Base-by-base conservation (phyloP, 2,797 vertebrate species). In the Sebastiscus albofasciatus region DNA sequence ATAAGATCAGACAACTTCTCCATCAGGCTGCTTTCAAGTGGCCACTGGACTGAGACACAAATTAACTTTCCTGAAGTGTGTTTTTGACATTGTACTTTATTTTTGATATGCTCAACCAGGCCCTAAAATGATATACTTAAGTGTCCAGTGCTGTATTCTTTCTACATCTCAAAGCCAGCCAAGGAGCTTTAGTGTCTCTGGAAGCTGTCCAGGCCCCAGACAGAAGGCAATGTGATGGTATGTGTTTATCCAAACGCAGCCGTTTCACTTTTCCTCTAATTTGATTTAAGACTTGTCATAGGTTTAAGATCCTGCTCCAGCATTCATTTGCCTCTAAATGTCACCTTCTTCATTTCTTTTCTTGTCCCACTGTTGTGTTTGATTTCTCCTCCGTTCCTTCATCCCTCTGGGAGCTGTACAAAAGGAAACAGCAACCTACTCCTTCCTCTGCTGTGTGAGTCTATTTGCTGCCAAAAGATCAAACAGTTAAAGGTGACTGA, bases 201-300 rank as follows among this genome's bases (percentile, higher is more conserved):
- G 93, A 92, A 72, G 76, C 80, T 69, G 83, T 94, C 92, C 93
- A 94, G 69, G 20, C 87, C 70, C 72, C 79, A 90, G 86, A 85
- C 79, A 80, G 72, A 87, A 88, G 72, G 81, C 79, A 77, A 67
- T 88, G 82, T 87, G 78, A 88, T 90, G 84, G 77, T 82, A 90
- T 85, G 88, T 91, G 92, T 95, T 94, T 91, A 93, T 82, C 84
- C 83, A 89, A 92, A 92, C 56, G 64, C 75, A 82, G 85, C 66
- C 85, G n/a, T 87, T 91, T 82, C 82, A 87, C 88, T 91, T 81
- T 76, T 81, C 72, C 68, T 80, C 81, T 75, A 65, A 80, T 91
- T 83, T 89, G 81, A 93, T 94, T 84, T 89, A 89, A 87, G 83
- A 90, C 36, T 60, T 65, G 75, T 85, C 83, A 72, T 73, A 6